These are phyloP conservation scores for Sigmodon hispidus DNA, from an alignment of 2,113 vertebrate species.

Conservation along the genomic window DNA sequence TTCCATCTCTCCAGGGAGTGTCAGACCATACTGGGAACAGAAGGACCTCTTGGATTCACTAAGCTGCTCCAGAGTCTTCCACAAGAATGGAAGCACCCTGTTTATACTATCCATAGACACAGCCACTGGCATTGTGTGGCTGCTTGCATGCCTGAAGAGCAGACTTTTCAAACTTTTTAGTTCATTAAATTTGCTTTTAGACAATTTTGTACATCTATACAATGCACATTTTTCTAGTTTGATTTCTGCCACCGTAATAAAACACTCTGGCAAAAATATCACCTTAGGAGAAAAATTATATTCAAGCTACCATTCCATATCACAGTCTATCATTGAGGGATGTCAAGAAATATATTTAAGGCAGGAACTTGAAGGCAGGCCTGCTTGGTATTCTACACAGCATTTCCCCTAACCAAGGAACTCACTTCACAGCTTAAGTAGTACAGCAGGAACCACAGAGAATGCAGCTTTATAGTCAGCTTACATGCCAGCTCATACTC, in stretches of 20 bases:
- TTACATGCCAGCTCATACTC: neutral
- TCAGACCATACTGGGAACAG: neutral
- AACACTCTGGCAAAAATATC: neutral
- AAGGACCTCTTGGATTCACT: neutral
- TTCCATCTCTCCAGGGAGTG: neutral
- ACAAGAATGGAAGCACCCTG: neutral
- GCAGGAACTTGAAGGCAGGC: neutral
- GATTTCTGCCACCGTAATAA: neutral
- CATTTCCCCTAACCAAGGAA: neutral
- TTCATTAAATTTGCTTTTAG: neutral
- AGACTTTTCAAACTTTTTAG: neutral
- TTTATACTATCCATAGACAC: neutral
- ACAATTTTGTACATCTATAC: neutral
- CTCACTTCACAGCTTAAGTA: neutral
- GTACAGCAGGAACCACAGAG: neutral
- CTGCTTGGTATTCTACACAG: neutral
- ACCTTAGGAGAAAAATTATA: neutral
- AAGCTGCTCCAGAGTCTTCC: neutral
- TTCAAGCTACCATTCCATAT: neutral
- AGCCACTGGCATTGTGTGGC: neutral
- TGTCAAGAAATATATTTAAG: neutral
- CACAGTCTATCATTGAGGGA: neutral
- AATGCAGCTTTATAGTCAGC: neutral
- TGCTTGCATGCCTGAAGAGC: neutral
- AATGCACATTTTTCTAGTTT: neutral